Conservation (phyloP, 2,113 vertebrate species). For the Deroptyus accipitrinus region DNA sequence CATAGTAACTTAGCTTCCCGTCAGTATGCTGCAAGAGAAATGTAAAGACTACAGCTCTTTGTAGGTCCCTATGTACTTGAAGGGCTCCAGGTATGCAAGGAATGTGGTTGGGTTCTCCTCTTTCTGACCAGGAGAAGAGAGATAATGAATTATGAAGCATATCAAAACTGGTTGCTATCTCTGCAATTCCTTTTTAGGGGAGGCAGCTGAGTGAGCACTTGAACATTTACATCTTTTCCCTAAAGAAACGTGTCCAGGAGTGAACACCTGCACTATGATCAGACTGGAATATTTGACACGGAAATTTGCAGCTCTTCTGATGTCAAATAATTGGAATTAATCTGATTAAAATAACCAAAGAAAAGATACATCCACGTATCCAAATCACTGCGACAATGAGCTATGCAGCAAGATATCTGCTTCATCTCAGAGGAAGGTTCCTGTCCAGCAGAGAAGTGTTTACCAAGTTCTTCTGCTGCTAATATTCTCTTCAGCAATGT, state of each 20-base stretch:
- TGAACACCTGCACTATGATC: neutral
- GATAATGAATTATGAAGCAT: neutral
- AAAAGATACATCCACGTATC: neutral
- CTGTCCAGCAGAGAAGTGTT: neutral
- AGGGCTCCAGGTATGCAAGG: fast-evolving
- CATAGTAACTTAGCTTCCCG: neutral
- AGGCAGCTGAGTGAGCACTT: slow-evolving; percentile 65
- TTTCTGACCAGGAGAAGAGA: neutral
- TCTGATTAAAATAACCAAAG: slow-evolving; percentile 11
- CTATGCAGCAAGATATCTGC: slow-evolving; percentile 10
- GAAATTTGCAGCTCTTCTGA: neutral
- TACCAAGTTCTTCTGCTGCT: neutral
- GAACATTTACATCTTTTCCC: slow-evolving; percentile 59
- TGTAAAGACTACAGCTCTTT: neutral
- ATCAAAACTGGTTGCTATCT: neutral
- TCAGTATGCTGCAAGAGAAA: neutral
- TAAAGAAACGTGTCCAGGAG: slow-evolving; percentile 52
- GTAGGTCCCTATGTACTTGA: neutral
- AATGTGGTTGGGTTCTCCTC: neutral
- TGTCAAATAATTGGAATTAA: neutral
- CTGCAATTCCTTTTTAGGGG: slow-evolving; percentile 27
- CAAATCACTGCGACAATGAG: neutral
- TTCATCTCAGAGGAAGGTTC: slow-evolving; percentile 9
- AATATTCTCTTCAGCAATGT: neutral
- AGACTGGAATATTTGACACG: neutral